A percentile compares a stretch with the other conserved stretches of the same genome.
Conservation (phyloP, 23 tunicate genomes). For the Aplidium turbinatum region DNA sequence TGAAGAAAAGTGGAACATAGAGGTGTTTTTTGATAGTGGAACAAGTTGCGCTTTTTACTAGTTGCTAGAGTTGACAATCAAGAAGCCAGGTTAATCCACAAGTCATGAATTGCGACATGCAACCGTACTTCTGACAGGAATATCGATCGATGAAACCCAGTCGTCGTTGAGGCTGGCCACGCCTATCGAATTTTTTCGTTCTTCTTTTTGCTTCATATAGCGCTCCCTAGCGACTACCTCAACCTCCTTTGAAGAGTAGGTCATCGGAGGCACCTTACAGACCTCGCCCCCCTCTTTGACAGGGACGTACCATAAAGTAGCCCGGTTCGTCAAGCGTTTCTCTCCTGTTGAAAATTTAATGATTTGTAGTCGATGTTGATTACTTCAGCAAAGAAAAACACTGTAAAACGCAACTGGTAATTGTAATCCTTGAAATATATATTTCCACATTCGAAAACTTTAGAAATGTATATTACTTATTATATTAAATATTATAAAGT, state of each 20-base stretch:
- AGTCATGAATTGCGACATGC: not conserved
- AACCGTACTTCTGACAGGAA: constrained; percentile 14
- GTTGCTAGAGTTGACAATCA: too few relatives aligned
- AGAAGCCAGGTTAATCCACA: too few relatives aligned
- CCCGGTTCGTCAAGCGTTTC: constrained; percentile 63
- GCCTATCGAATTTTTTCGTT: constrained; percentile 14
- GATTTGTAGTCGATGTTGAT: too few relatives aligned
- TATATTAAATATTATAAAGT: too few relatives aligned
- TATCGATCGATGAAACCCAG: constrained; percentile 39
- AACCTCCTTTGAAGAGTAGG: constrained; percentile 10
- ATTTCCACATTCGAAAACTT: too few relatives aligned
- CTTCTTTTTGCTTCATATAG: constrained; percentile 62
- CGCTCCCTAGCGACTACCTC: constrained; percentile 44
- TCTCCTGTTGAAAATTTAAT: constrained; percentile 18
- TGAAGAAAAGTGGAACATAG: too few relatives aligned
- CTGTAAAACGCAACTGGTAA: too few relatives aligned
- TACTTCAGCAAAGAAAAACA: too few relatives aligned
- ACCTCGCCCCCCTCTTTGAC: not conserved
- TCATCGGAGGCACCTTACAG: constrained; percentile 34
- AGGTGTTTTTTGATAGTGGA: too few relatives aligned
- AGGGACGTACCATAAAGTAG: constrained; percentile 72
- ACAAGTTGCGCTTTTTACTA: too few relatives aligned
- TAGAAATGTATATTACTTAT: too few relatives aligned
- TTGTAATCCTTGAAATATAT: too few relatives aligned
- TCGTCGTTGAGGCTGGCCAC: constrained; percentile 25